These are phyloP conservation scores for Gymnocheta viridis DNA, from an alignment of 2,888 invertebrate genomes.

Conservation along the genomic window DNA sequence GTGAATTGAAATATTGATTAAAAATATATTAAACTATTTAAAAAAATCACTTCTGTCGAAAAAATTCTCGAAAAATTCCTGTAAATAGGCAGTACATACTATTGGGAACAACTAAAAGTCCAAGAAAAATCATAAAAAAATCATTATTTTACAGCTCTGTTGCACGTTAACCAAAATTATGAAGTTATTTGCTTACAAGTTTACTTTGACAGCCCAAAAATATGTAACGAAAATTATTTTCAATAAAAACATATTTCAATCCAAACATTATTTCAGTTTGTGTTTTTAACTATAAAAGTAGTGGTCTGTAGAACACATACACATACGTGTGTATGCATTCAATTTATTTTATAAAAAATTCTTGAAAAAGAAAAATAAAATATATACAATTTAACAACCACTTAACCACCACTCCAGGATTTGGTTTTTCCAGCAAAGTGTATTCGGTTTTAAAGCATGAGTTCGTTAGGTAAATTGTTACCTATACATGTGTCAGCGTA, in stretches of 20 bases:
- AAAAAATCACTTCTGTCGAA: too few species aligned
- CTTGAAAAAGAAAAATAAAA: slow-evolving; percentile 11
- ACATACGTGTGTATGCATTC: too few species aligned
- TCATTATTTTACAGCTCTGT: not conserved
- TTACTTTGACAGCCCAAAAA: slow-evolving; percentile 42
- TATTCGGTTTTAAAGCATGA: not conserved
- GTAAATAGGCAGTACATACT: too few species aligned
- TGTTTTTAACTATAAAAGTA: slow-evolving; percentile 30
- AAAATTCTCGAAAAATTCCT: too few species aligned
- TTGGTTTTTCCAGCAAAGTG: slow-evolving; percentile 17
- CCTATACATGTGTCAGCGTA: not conserved
- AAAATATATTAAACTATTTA: too few species aligned
- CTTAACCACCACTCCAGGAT: slow-evolving; percentile 51
- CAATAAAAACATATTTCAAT: slow-evolving; percentile 24
- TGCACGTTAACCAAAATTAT: slow-evolving; percentile 4
- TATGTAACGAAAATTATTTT: slow-evolving; percentile 45
- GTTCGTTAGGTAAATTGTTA: not conserved
- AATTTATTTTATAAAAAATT: slow-evolving; percentile 30
- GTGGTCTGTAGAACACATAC: slow-evolving; percentile 47
- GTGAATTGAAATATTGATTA: too few species aligned
- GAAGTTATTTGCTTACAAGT: slow-evolving; percentile 31
- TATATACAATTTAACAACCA: slow-evolving; percentile 61
- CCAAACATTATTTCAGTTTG: not conserved
- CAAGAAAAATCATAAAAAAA: too few species aligned
- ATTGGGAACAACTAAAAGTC: too few species aligned